Evolutionary conservation across 2,113 vertebrate genomes (phyloP).

Genomic region (Sturnus vulgaris): DNA sequence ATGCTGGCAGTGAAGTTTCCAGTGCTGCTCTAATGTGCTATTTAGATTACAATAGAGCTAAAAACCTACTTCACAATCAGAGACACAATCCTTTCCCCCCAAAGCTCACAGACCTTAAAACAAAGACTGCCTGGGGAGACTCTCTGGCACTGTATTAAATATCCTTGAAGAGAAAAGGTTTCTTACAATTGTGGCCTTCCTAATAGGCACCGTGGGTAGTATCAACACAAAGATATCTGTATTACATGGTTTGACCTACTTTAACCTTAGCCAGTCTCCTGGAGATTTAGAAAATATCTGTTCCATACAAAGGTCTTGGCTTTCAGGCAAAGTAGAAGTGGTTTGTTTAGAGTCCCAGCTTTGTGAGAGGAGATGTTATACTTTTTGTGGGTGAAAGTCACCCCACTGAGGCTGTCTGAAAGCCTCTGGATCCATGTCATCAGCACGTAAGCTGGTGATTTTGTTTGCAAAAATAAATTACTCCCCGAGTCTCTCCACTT

Average conservation of each 20-base stretch:
- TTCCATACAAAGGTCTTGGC: neutral
- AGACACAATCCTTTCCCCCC: neutral
- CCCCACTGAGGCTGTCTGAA: neutral
- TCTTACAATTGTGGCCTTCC: conserved; percentile 4
- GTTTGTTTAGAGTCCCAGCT: neutral
- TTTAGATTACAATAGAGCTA: neutral
- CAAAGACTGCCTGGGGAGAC: conserved; percentile 35
- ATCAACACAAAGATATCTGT: conserved; percentile 23
- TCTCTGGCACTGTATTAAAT: conserved; percentile 21
- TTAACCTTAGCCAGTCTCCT: conserved; percentile 31
- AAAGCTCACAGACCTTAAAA: conserved; percentile 13
- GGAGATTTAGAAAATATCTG: conserved; percentile 18
- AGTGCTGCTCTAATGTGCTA: neutral
- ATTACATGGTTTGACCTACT: conserved; percentile 7
- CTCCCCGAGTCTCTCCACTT: neutral
- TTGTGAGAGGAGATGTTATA: neutral
- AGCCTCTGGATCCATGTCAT: neutral
- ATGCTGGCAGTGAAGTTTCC: neutral
- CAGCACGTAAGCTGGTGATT: neutral
- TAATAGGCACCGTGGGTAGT: conserved; percentile 5
- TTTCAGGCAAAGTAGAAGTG: neutral
- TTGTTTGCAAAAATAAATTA: neutral
- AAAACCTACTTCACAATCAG: neutral
- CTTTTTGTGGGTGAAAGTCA: neutral
- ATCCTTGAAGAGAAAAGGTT: conserved; percentile 10